Evolutionary conservation across 2,797 vertebrate genomes (phyloP), one percentile per base, ranked within the genome.

Genomic region (Decapterus maruadsi): DNA sequence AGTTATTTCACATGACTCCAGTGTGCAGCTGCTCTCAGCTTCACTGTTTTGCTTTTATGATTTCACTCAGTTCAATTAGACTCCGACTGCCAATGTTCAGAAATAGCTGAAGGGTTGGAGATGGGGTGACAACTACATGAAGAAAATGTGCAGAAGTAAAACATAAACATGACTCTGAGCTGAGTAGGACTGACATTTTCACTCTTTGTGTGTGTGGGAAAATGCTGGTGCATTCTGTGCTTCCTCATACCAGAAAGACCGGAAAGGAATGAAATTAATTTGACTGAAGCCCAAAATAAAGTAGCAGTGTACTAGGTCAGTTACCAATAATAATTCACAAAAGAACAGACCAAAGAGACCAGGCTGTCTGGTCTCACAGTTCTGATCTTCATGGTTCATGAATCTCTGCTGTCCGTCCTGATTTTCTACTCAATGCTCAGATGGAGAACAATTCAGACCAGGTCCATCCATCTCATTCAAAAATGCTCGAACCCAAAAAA

Each of bases 281-380:
- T 48, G 72, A 84, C 63, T 72, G 60, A 31, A 43, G 67, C 69
- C 60, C 29, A 69, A 69, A 88, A 72, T 63, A 83, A 83, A 81
- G 68, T 51, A 51, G 74, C 68, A 43, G 51, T 2, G 54, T 42
- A 26, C 56, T n/a, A 8, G 59, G 59, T 80, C 72, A 62, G 53
- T 38, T 48, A 48, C 43, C 68, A 38, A 48, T 17, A 63, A 74
- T 53, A 64, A 64, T 76, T 68, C 75, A 73, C 53, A 31, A 22
- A 64, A 8, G 26, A 80, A 1, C 19, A 22, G 60, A 40, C 48
- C 43, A 17, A 12, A 12, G 40, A 40, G 19, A 63, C 17, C 26
- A 2, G 13, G 13, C 17, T 58, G 58, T 77, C 46, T 34, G 31
- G 4, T 34, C 31, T 34, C 31, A 34, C 31, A 34, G 16, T 51